A percentile compares a stretch with the other conserved stretches of the same genome.
These are phyloP conservation scores for Oryzias dopingdopingensis DNA, from an alignment of 2,797 vertebrate species.

Conservation along the genomic window DNA sequence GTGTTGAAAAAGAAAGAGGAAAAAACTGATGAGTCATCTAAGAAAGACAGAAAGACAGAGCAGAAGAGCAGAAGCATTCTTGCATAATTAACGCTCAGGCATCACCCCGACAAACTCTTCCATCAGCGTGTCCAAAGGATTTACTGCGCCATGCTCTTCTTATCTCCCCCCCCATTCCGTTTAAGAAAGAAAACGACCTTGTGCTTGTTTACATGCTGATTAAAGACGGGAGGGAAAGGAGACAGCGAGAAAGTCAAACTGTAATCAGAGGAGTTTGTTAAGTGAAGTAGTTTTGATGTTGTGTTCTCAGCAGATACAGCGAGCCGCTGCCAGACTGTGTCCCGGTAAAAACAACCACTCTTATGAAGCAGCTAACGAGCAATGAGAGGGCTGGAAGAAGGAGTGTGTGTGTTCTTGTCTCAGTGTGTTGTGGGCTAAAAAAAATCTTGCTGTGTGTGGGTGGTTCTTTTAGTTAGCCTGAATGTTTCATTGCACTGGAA, in stretches of 20 bases:
- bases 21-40: constrained; percentile 65
- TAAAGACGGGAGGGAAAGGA: constrained; percentile 67
- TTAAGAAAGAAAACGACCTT: constrained; percentile 79
- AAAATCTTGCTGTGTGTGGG: constrained; percentile 57
- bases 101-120: constrained; percentile 73
- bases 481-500: constrained; percentile 67
- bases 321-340: constrained; percentile 46
- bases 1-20: constrained; percentile 15
- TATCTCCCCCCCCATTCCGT: constrained; percentile 66
- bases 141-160: constrained; percentile 72
- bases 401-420: constrained; percentile 45
- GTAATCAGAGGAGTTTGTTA: constrained; percentile 72
- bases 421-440: constrained; percentile 60
- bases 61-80: constrained; percentile 47
- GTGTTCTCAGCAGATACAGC: constrained; percentile 44
- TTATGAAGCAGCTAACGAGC: constrained; percentile 61
- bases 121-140: constrained; percentile 81
- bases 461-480: constrained; percentile 68
- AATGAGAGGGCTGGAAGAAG: constrained; percentile 56
- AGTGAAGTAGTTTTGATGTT: constrained; percentile 55
- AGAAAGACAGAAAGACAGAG: constrained; percentile 19
- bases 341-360: constrained; percentile 43
- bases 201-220: constrained; percentile 77
- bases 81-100: constrained; percentile 72
- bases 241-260: constrained; percentile 71